A percentile compares a stretch with the other conserved stretches of the same genome.
These are phyloP conservation scores for Drosophila equinoxialis DNA, from an alignment of 1,140 invertebrate species.

Conservation along the genomic window DNA sequence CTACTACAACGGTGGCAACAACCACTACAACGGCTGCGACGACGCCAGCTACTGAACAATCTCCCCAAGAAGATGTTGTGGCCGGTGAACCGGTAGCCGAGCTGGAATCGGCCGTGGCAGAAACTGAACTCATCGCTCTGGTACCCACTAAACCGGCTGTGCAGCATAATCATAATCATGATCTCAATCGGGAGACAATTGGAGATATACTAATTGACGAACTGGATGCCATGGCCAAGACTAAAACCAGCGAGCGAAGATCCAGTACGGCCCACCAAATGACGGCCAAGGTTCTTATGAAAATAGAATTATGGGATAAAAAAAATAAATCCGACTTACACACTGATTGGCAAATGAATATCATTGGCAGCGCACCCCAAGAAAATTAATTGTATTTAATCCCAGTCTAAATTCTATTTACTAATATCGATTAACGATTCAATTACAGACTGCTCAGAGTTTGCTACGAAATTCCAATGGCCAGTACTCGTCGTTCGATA, in stretches of 20 bases:
- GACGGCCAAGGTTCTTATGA: constrained; percentile 71
- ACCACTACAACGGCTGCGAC: constrained; percentile 45
- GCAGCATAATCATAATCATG: constrained; percentile 36
- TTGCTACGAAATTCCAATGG: constrained; percentile 83
- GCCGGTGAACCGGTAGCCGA: constrained; percentile 26
- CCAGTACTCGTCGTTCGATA: constrained; percentile 88
- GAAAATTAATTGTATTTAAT: constrained; percentile 32
- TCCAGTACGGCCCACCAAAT: constrained; percentile 53
- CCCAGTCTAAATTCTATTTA: too few species aligned
- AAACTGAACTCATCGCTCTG: constrained; percentile 44
- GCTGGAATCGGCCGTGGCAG: constrained; percentile 27
- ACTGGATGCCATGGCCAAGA: constrained; percentile 62
- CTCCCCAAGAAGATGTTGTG: constrained; percentile 12
- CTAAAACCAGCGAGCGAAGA: constrained; percentile 63
- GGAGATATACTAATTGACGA: constrained; percentile 65
- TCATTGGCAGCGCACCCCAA: constrained; percentile 20
- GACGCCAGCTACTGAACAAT: constrained; percentile 27
- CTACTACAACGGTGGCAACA: constrained; percentile 47
- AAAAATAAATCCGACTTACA: constrained; percentile 5
- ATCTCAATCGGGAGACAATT: constrained; percentile 70
- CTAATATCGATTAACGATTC: not conserved
- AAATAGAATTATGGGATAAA: not conserved
- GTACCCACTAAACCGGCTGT: constrained; percentile 31
- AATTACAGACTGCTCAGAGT: constrained; percentile 77
- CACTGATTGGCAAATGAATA: constrained; percentile 23